These are phyloP conservation scores for Gambelia wislizenii DNA, from an alignment of 2,797 vertebrate species.

Conservation along the genomic window DNA sequence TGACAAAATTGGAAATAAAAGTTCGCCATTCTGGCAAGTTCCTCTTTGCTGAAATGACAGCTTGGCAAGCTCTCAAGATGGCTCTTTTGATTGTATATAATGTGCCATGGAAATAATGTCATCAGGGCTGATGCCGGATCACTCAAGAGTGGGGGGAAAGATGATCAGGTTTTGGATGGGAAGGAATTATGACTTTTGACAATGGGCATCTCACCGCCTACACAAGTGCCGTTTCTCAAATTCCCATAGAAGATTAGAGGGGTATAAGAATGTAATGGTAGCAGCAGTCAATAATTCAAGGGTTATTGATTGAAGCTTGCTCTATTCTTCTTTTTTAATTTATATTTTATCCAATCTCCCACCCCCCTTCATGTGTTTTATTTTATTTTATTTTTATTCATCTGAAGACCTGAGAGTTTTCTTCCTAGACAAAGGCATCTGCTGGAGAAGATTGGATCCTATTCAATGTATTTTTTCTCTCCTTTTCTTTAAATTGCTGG, in stretches of 20 bases:
- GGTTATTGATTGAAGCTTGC: conserved; percentile 75
- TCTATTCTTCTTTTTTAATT: conserved; percentile 73
- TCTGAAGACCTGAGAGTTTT: conserved; percentile 41
- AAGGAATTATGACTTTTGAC: conserved; percentile 65
- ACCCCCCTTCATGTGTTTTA: conserved; percentile 43
- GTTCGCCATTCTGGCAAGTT: neutral
- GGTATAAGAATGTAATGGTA: conserved; percentile 64
- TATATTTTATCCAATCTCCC: conserved; percentile 73
- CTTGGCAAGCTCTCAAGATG: conserved; percentile 35
- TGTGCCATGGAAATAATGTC: conserved; percentile 42
- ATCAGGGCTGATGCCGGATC: conserved; percentile 43
- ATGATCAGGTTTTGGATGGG: conserved; percentile 49
- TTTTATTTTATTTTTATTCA: conserved; percentile 59
- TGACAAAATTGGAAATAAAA: neutral
- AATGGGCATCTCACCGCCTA: conserved; percentile 63
- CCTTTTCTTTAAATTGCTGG: neutral
- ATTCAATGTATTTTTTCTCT: conserved; percentile 40
- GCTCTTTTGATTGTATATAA: conserved; percentile 41
- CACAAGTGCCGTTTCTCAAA: conserved; percentile 53
- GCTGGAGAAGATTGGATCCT: conserved; percentile 50
- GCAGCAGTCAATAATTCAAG: conserved; percentile 76
- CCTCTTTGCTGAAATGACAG: conserved; percentile 29
- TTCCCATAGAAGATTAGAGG: conserved; percentile 65
- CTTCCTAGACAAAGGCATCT: conserved; percentile 57
- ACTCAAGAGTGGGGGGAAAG: conserved; percentile 28